These are phyloP conservation scores for Amblyteles armatorius DNA, from an alignment of 2,888 invertebrate genomes.

Conservation along the genomic window DNA sequence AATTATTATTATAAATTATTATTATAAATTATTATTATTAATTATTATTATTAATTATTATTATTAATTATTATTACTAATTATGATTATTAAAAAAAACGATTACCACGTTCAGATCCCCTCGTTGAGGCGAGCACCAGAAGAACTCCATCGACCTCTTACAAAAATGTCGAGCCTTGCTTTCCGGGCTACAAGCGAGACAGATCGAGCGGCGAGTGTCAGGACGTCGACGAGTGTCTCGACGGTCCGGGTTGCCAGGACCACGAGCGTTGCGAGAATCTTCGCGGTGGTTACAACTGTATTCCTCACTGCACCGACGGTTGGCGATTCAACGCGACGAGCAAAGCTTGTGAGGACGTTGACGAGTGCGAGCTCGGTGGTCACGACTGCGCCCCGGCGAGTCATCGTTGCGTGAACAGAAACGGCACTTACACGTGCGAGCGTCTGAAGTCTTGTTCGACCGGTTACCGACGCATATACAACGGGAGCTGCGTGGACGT, in stretches of 20 bases:
- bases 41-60: too few species aligned
- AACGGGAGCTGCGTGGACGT: constrained; percentile 85
- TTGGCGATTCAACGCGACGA: constrained; percentile 76
- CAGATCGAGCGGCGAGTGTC: constrained; percentile 80
- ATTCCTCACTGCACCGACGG: constrained; percentile 76
- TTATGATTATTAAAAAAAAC: background rate
- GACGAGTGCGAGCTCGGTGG: constrained; percentile 87
- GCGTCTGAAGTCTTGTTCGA: constrained; percentile 70
- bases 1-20: too few species aligned
- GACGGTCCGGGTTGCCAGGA: constrained; percentile 80
- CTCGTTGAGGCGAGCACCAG: constrained; percentile 10
- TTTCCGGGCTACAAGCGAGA: constrained; percentile 68
- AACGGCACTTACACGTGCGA: constrained; percentile 79
- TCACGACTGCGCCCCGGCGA: constrained; percentile 77
- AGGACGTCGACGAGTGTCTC: constrained; percentile 87
- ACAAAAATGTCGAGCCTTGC: constrained; percentile 28
- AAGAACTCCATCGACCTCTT: background rate
- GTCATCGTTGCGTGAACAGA: constrained; percentile 76
- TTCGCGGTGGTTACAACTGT: constrained; percentile 85
- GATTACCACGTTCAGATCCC: constrained; percentile 9
- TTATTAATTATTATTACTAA: background rate
- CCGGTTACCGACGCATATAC: constrained; percentile 79
- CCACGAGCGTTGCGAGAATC: constrained; percentile 84
- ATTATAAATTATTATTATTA: too few species aligned
- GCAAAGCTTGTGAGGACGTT: constrained; percentile 84